These are phyloP conservation scores for Balearica regulorum DNA, from an alignment of 2,797 vertebrate species.

Conservation along the genomic window DNA sequence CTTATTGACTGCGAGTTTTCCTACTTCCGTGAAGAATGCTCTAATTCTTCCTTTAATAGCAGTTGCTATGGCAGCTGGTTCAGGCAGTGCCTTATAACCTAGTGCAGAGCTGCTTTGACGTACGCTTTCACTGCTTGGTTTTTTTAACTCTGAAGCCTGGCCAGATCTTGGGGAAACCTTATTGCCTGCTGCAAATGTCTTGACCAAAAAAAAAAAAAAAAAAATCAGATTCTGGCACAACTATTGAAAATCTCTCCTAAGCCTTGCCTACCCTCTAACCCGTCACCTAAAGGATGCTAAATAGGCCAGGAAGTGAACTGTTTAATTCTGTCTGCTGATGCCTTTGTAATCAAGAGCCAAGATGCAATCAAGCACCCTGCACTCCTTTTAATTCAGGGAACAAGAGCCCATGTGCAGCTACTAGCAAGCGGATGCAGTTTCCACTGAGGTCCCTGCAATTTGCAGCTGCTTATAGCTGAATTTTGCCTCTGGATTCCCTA, in stretches of 20 bases:
- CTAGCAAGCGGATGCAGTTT: not conserved
- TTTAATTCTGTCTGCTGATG: conserved; percentile 40
- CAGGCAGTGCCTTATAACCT: conserved; percentile 31
- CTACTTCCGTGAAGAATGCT: conserved; percentile 7
- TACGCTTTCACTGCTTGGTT: not conserved
- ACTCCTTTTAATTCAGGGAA: not conserved
- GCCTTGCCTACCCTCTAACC: not conserved
- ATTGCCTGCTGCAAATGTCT: not conserved
- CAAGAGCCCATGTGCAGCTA: conserved; percentile 22
- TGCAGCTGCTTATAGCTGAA: not conserved
- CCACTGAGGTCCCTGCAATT: not conserved
- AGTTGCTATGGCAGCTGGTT: conserved; percentile 62
- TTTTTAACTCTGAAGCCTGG: not conserved
- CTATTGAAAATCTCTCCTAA: not conserved
- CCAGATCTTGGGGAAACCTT: not conserved
- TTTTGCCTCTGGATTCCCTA: not conserved
- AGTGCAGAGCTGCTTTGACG: not conserved
- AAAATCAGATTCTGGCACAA: not conserved
- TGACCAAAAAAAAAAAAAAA: not conserved
- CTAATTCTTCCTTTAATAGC: conserved; percentile 39
- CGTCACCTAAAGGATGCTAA: not conserved
- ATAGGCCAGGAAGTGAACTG: conserved; percentile 7
- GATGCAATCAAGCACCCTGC: conserved; percentile 44
- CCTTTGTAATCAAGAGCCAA: conserved; percentile 46
- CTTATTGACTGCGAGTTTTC: not conserved